phyloP scores from a whole-genome alignment of 2,888 invertebrate species.

The Linnaemya vulpina region DNA sequence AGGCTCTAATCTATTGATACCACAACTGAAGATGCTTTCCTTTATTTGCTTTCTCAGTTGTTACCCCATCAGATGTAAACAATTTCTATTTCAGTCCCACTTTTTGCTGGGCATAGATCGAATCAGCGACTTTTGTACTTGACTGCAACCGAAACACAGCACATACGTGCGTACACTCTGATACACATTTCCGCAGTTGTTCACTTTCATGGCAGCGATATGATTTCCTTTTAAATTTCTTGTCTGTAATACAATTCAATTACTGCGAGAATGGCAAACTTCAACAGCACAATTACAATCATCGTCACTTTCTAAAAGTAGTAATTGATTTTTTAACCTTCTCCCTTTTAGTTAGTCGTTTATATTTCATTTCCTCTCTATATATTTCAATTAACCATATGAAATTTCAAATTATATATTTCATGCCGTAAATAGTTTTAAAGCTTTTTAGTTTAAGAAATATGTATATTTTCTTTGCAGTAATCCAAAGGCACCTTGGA shows the following conservation, averaged over 20 bases:
- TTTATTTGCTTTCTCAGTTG: too few relatives aligned
- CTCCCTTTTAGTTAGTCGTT: not conserved
- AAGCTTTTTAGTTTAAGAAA: not conserved
- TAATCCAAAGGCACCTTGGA: conserved; percentile 90
- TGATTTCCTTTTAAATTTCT: conserved; percentile 32
- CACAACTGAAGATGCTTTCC: too few relatives aligned
- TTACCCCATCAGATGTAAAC: too few relatives aligned
- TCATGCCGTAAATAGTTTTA: not conserved
- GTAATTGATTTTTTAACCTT: conserved; percentile 40
- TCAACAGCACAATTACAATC: conserved; percentile 20
- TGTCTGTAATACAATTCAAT: conserved; percentile 9
- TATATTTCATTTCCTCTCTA: conserved; percentile 12
- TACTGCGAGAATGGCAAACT: conserved; percentile 20
- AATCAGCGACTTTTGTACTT: not conserved
- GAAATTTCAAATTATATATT: not conserved
- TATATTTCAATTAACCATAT: conserved; percentile 32
- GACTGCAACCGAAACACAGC: conserved; percentile 7
- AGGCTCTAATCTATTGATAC: too few relatives aligned
- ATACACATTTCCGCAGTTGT: conserved; percentile 9
- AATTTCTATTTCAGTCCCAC: too few relatives aligned
- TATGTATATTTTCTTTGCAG: conserved; percentile 83
- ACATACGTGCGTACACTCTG: too few relatives aligned
- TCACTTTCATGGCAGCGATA: conserved; percentile 26
- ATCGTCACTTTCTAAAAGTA: conserved; percentile 10
- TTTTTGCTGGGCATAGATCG: not conserved